Conservation (phyloP, 1,140 invertebrate species). For the Drosophila pallidifrons region DNA sequence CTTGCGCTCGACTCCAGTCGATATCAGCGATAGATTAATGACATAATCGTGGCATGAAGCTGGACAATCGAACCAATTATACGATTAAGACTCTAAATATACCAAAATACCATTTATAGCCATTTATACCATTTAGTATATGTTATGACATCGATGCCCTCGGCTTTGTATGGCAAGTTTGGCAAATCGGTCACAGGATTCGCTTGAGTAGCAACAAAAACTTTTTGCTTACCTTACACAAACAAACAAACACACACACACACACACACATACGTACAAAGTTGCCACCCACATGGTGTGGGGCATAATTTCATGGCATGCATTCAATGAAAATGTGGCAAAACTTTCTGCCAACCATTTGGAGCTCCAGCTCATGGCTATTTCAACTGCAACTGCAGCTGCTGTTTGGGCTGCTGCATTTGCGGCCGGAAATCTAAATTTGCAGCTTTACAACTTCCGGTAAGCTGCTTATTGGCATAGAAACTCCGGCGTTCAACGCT, state of each 20-base stretch:
- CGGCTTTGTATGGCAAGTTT: constrained; percentile 49
- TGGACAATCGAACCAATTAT: constrained; percentile 68
- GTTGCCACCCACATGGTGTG: constrained; percentile 41
- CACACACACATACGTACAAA: not conserved
- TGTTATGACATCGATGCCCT: not conserved
- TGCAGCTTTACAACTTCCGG: constrained; percentile 83
- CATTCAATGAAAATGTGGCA: constrained; percentile 72
- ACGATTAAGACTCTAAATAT: constrained; percentile 1
- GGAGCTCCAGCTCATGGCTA: constrained; percentile 2
- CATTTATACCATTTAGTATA: not conserved
- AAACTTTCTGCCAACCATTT: constrained; percentile 65
- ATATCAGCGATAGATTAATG: constrained; percentile 66
- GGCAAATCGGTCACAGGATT: constrained; percentile 76
- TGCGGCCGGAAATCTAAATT: constrained; percentile 83
- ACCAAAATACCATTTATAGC: not conserved
- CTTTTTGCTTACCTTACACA: constrained; percentile 79
- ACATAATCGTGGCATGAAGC: constrained; percentile 46
- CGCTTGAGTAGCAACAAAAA: constrained; percentile 65
- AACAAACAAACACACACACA: constrained; percentile 16
- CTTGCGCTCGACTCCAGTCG: not conserved
- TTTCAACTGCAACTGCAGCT: not conserved
- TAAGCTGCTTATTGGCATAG: constrained; percentile 83
- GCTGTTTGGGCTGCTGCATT: constrained; percentile 55
- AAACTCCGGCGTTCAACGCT: constrained; percentile 63
- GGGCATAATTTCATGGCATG: constrained; percentile 38